Evolutionary conservation across 2,888 invertebrate species (phyloP), one percentile per base, ranked within the genome.

Genomic region (Onthophagus sagittarius): DNA sequence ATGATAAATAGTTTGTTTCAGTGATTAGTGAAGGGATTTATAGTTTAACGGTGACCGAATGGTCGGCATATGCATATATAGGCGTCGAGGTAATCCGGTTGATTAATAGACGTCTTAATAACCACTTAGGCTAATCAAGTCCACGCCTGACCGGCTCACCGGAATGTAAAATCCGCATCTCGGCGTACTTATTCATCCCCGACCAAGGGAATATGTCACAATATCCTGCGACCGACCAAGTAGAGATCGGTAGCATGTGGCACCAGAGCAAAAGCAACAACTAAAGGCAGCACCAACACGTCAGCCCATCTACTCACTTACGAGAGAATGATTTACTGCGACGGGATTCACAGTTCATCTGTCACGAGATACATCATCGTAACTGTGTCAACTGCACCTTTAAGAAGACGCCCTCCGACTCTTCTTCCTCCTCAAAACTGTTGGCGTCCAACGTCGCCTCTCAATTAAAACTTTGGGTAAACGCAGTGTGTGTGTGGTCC

Each of bases 331-430:
- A 84, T 84, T 84, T 84, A 84, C 81, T 82, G 82, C 80, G 81
- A 83, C 80, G 81, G 84, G 84, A 84, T 84, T 84, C 84, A 84
- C 84, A 84, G 84, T 83, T 84, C 84, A 83, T 83, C 83, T 84
- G 83, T 83, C 83, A 76, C 71, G 72, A 77, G 75, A 77, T 77
- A 74, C 74, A 76, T 77, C 77, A 76, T 65, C 74, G 72, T 74
- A 74, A 75, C 75, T 73, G 71, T 71, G 71, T 73, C 73, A 71
- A 69, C 69, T 63, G 62, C 62, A 67, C 70, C 70, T 39, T 23
- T 33, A 32, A 15, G 39, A 62, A 15, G 23, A 32, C 33, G n/a
- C 70, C 39, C 15, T n/a, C 32, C 62, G n/a, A 9, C 69, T 69
- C 69, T 69, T 33, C 39, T 13, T 70, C 70, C 39, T 32, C 39